phyloP scores from a whole-genome alignment of 2,113 vertebrate genomes.

The Hippocampus zosterae region DNA sequence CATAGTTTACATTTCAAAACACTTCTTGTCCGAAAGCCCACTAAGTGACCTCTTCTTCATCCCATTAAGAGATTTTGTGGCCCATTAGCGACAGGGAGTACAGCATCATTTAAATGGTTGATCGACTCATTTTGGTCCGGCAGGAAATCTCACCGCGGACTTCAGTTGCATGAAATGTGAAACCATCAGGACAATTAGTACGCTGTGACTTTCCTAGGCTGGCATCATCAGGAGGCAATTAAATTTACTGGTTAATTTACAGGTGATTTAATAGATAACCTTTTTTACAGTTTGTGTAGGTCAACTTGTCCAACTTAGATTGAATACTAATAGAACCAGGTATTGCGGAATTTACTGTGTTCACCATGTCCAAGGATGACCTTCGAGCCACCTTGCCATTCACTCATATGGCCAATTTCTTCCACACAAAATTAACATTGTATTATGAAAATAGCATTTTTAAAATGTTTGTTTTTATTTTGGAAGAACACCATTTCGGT shows the following conservation, averaged over 20 bases:
- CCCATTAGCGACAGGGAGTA: background rate
- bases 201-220: conserved; percentile 3
- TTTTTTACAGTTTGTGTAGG: conserved; percentile 7
- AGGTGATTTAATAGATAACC: background rate
- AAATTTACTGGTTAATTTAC: conserved; percentile 10
- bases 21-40: conserved; percentile 6
- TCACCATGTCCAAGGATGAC: background rate
- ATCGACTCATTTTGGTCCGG: conserved; percentile 1
- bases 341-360: background rate
- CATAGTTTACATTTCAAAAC: background rate
- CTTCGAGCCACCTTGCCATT: background rate
- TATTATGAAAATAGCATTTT: background rate
- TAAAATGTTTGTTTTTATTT: no score
- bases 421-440: background rate
- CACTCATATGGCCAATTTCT: background rate
- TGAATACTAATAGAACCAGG: background rate
- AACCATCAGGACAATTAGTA: conserved; percentile 2
- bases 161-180: background rate
- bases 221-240: conserved; percentile 9
- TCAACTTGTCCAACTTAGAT: conserved; percentile 1
- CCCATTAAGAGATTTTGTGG: background rate
- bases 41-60: conserved; percentile 2
- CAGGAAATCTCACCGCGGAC: background rate
- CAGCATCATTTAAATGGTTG: background rate
- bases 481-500: no score